phyloP scores from a whole-genome alignment of 2,113 vertebrate genomes.

The Trochalopteron elliotii region DNA sequence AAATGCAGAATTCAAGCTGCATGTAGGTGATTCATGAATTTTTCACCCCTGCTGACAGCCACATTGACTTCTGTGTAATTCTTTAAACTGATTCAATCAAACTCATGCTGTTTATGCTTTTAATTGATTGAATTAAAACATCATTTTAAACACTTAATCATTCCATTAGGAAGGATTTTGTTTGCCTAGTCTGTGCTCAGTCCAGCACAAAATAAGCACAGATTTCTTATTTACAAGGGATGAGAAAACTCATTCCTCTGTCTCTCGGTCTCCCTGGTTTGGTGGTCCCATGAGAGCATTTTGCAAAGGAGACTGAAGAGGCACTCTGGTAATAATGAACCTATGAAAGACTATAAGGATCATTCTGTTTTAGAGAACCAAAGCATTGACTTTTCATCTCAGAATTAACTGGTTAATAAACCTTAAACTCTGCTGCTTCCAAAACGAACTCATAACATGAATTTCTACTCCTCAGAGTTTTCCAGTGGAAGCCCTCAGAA shows the following conservation, averaged over 20 bases:
- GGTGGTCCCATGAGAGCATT: not conserved
- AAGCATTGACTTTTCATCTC: fast-evolving
- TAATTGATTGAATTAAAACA: conserved; percentile 76
- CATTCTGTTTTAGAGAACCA: not conserved
- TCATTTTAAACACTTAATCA: conserved; percentile 71
- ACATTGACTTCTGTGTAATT: conserved; percentile 62
- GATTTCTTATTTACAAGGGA: not conserved
- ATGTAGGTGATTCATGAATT: conserved; percentile 72
- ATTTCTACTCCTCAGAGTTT: not conserved
- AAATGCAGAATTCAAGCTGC: conserved; percentile 70
- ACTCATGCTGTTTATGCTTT: conserved; percentile 72
- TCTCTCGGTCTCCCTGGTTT: not conserved
- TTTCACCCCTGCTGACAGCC: conserved; percentile 72
- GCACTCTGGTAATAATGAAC: not conserved
- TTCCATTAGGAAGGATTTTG: conserved; percentile 36
- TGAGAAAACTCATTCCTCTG: not conserved
- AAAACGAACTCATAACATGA: not conserved
- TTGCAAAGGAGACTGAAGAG: not conserved
- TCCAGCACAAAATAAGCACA: not conserved
- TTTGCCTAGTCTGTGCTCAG: conserved; percentile 14
- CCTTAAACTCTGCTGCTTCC: not conserved
- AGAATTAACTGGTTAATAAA: not conserved
- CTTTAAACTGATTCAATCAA: conserved; percentile 73
- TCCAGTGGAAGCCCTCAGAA: not conserved
- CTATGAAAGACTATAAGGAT: not conserved